These are phyloP conservation scores for Zalophus californianus DNA, from an alignment of 2,797 vertebrate species.

Conservation along the genomic window DNA sequence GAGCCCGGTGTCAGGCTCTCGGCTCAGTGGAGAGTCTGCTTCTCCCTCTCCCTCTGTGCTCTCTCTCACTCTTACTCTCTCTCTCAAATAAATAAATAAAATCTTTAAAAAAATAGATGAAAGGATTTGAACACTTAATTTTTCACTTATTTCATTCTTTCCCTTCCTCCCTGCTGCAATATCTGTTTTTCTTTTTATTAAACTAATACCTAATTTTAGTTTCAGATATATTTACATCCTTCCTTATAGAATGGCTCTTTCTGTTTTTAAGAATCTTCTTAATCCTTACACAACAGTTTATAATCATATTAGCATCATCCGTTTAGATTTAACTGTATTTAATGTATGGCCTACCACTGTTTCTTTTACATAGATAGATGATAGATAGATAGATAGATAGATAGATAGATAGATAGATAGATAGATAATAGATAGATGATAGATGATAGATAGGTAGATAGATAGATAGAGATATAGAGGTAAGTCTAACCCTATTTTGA, in stretches of 20 bases:
- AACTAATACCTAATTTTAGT: not conserved
- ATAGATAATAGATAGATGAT: no score
- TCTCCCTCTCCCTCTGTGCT: not conserved
- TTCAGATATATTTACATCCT: not conserved
- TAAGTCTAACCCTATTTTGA: conserved; percentile 38
- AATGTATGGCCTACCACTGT: not conserved
- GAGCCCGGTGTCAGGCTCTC: not conserved
- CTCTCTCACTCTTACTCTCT: not conserved
- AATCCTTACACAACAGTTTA: not conserved
- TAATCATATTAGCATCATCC: not conserved
- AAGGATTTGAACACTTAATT: not conserved
- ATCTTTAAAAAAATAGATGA: not conserved
- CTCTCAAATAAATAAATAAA: not conserved
- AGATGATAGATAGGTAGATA: not conserved
- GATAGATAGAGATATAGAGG: not conserved
- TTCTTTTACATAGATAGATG: not conserved
- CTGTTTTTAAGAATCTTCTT: not conserved
- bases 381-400: no score
- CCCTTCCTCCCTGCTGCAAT: not conserved
- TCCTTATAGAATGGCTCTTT: not conserved
- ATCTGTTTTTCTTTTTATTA: not conserved
- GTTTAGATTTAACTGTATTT: not conserved
- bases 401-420: no score
- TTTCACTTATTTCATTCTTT: conserved; percentile 15
- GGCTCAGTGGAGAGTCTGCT: not conserved